These are phyloP conservation scores for Anoplius nigerrimus DNA, from an alignment of 2,888 invertebrate species.

Conservation along the genomic window DNA sequence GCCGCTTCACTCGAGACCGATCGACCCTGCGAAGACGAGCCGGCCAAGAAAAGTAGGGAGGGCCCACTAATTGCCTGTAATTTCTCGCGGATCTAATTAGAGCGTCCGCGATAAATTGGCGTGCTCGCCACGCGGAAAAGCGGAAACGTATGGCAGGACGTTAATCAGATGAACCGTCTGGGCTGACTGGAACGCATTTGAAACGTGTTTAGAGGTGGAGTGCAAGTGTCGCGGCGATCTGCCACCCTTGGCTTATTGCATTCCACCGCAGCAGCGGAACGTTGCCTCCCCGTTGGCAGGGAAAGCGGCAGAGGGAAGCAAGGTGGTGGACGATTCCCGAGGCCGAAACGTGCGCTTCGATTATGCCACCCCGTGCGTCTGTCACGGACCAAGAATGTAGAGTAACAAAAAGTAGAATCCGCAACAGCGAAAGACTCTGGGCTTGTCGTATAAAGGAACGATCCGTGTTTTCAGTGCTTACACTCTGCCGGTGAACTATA, in stretches of 20 bases:
- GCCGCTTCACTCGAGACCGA: not conserved
- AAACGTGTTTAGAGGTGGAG: conserved; percentile 36
- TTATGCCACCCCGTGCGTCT: conserved; percentile 47
- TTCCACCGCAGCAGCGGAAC: not conserved
- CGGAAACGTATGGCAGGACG: too few species aligned
- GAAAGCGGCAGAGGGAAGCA: conserved; percentile 1
- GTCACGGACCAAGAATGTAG: conserved; percentile 56
- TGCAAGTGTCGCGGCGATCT: conserved; percentile 39
- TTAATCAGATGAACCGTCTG: too few species aligned
- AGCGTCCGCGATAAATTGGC: not conserved
- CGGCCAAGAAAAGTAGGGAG: too few species aligned
- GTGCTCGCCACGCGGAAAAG: not conserved
- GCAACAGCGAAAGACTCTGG: conserved; percentile 13
- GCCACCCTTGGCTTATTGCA: conserved; percentile 19
- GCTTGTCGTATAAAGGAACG: not conserved
- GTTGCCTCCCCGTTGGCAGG: not conserved
- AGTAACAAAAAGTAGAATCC: conserved; percentile 16
- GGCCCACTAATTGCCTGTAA: too few species aligned
- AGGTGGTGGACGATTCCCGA: too few species aligned
- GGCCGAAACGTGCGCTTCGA: conserved; percentile 8
- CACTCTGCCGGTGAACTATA: conserved; percentile 42
- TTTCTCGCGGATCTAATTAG: not conserved
- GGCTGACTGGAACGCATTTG: too few species aligned
- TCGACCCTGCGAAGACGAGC: too few species aligned
- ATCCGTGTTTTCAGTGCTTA: conserved; percentile 41